A percentile compares a stretch with the other conserved stretches of the same genome.
phyloP scores from a whole-genome alignment of 1,140 invertebrate species.

The Caenorhabditis briggsae region DNA sequence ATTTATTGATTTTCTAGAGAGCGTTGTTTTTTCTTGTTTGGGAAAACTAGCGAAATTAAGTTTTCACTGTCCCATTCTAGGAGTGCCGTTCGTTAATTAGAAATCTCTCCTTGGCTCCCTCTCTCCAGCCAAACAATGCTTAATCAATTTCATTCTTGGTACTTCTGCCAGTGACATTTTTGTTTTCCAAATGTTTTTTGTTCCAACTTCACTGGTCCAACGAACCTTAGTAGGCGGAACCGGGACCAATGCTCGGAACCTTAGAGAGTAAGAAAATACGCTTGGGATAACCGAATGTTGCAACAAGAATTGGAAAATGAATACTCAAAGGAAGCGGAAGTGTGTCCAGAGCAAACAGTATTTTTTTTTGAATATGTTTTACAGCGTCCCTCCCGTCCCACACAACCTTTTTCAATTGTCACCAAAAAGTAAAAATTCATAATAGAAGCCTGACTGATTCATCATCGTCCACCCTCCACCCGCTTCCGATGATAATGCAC shows the following conservation, averaged over 20 bases:
- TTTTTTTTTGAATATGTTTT: slow-evolving; percentile 3
- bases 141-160: background rate
- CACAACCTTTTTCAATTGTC: background rate
- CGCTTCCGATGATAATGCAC: slow-evolving; percentile 50
- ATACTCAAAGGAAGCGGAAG: slow-evolving; percentile 51
- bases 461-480: background rate
- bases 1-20: background rate
- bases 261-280: slow-evolving; percentile 42
- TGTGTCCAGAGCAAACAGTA: slow-evolving; percentile 48
- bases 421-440: background rate
- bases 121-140: background rate
- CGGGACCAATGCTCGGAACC: background rate
- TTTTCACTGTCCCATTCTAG: background rate
- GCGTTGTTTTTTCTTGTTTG: background rate
- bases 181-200: background rate
- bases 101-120: background rate
- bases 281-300: slow-evolving; percentile 11
- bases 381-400: background rate
- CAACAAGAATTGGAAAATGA: slow-evolving; percentile 35
- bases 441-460: slow-evolving; percentile 4
- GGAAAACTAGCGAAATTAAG: background rate
- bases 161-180: background rate
- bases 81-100: slow-evolving; percentile 16
- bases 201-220: background rate
- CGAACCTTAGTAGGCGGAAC: background rate